Percentiles rank a stretch among this genome's conserved stretches.
Evolutionary conservation across 2,797 vertebrate genomes (phyloP).

Genomic region (Acrossocheilus fasciatus): DNA sequence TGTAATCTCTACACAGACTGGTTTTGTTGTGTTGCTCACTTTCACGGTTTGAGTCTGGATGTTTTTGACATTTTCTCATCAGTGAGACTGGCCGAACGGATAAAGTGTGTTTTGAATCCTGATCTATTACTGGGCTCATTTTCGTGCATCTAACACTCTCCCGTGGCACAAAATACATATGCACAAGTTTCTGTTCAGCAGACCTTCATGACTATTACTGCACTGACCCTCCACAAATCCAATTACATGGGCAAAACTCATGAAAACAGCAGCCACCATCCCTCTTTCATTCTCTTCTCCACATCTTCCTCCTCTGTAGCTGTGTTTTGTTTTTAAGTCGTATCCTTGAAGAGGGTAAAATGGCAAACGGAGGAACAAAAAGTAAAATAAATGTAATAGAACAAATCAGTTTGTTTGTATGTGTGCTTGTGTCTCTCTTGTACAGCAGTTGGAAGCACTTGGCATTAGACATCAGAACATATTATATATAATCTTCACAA

Average conservation of each 20-base stretch:
- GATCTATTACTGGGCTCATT: conserved; percentile 43
- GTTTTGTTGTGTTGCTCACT: neutral
- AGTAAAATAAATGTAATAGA: neutral
- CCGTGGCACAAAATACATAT: neutral
- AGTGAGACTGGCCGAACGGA: neutral
- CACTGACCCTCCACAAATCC: conserved; percentile 24
- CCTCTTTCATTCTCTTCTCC: neutral
- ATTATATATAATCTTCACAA: neutral
- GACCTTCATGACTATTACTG: neutral
- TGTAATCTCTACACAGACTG: neutral
- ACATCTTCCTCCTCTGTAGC: neutral
- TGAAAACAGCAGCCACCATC: neutral
- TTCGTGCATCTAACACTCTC: neutral
- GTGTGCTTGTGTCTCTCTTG: neutral
- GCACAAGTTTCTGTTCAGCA: conserved; percentile 5
- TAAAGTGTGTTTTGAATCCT: conserved; percentile 41
- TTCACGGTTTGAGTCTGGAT: neutral
- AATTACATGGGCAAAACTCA: conserved; percentile 16
- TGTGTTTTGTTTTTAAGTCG: neutral
- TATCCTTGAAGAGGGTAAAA: neutral
- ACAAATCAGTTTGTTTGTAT: neutral
- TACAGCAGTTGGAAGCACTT: neutral
- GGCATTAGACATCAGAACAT: neutral
- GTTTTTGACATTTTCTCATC: neutral
- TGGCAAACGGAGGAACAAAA: neutral